Base-by-base conservation (phyloP, 1,140 invertebrate species). In the Phenacoccus solenopsis region DNA sequence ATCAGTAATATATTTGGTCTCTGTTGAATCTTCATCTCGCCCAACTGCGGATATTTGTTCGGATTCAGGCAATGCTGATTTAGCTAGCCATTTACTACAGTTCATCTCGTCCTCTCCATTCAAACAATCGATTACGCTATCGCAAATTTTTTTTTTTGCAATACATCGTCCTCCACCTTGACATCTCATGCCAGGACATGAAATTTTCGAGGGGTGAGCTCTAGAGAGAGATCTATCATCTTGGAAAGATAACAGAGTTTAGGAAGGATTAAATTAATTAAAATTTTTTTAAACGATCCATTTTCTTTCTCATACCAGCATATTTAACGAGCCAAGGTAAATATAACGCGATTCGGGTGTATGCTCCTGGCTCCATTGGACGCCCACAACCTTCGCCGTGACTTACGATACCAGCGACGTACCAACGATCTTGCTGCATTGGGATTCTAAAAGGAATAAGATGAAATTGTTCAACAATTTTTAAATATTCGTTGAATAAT, bases 381-480 rank as follows among this genome's bases (percentile, higher is more conserved):
- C 86, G 78, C 0, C 84, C 89, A 75, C 89, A 90, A 0, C 88
- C 88, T 56, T 86, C 80, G 0, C 91, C 91, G 87, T 90, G 89
- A 0, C 87, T 88, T 1, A 88, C 86, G 2, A 89, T 81, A 28
- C 84, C 85, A 81, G 70, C 38, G 56, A 73, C 69, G 30, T 73
- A 73, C 72, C 72, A 73, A 25, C 61, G 69, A 5, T 69, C 69
- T 1, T 69, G n/a, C 25, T 28, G 49, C 10, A 12, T 61, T 0
- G 67, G 59, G 21, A 64, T 67, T 28, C 56, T 30, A 13, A 5
- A 3, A 2, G 20, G 20, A 49, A 49, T 49, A 3, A 5, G 38
- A 32, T 32, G 30, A 32, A n/a, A n/a, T n/a, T n/a, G n/a, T n/a
- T n/a, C n/a, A n/a, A n/a, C n/a, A n/a, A n/a, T n/a, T n/a, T n/a